phyloP scores from a whole-genome alignment of 2,797 vertebrate species.

The Anabas testudineus region DNA sequence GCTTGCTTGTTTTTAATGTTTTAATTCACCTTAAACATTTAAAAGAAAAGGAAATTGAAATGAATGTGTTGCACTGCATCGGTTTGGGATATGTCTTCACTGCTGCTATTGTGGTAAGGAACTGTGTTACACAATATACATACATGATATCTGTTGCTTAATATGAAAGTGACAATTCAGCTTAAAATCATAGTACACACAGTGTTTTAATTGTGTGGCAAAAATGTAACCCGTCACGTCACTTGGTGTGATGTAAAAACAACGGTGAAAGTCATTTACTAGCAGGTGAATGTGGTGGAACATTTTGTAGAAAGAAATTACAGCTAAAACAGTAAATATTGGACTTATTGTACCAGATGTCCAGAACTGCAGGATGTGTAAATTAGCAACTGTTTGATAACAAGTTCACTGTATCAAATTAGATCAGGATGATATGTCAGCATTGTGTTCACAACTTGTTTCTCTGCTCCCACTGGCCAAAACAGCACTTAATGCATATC shows the following conservation, averaged over 20 bases:
- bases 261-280: background rate
- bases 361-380: background rate
- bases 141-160: background rate
- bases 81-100: slow-evolving; percentile 41
- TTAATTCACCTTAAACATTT: background rate
- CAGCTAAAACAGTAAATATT: background rate
- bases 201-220: too few species aligned
- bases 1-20: background rate
- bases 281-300: background rate
- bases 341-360: too few species aligned
- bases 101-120: slow-evolving; percentile 62
- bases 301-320: background rate
- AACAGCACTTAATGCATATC: background rate
- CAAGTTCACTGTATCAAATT: background rate
- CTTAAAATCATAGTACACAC: too few species aligned
- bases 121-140: background rate
- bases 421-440: background rate
- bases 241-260: background rate
- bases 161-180: background rate
- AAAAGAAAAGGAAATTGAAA: slow-evolving; percentile 29
- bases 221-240: too few species aligned
- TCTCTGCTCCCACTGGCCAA: background rate
- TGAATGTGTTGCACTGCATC: slow-evolving; percentile 22
- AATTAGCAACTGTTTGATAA: background rate
- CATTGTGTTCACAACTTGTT: background rate